Conservation (phyloP, 2,888 invertebrate species). For the Dasysyrphus albostriatus region DNA sequence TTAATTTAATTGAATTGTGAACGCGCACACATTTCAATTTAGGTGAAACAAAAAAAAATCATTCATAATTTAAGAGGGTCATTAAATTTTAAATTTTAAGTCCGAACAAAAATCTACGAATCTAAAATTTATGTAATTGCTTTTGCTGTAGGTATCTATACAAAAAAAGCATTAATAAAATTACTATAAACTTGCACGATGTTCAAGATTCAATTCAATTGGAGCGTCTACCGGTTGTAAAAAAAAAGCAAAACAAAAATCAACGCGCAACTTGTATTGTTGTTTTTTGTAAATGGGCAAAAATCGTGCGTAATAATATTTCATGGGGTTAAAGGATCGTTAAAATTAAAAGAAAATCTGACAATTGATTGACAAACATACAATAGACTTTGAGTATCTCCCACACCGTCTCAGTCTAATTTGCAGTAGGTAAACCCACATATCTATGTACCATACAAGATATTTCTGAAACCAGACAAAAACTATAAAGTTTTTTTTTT, state of each 20-base stretch:
- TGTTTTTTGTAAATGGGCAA: conserved; percentile 41
- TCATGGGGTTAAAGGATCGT: conserved; percentile 38
- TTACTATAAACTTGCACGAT: conserved; percentile 37
- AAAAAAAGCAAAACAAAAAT: conserved; percentile 19
- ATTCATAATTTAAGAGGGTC: too few relatives aligned
- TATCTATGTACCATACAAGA: too few relatives aligned
- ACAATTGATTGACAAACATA: conserved; percentile 71
- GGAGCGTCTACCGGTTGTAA: conserved; percentile 51
- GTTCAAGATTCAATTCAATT: conserved; percentile 30
- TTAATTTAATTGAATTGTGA: neutral
- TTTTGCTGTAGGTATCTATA: too few relatives aligned
- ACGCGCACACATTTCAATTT: neutral
- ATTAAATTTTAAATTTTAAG: too few relatives aligned
- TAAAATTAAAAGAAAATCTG: conserved; percentile 54
- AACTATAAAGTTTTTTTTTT: neutral
- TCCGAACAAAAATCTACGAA: too few relatives aligned
- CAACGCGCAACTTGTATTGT: conserved; percentile 30
- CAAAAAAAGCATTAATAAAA: conserved; percentile 29
- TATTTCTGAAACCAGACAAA: neutral
- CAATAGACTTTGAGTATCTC: conserved; percentile 50
- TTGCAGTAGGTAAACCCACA: conserved; percentile 1
- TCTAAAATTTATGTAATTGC: too few relatives aligned
- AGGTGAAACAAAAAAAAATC: too few relatives aligned
- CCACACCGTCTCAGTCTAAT: conserved; percentile 50
- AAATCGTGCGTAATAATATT: conserved; percentile 53